Conservation (phyloP, 2,888 invertebrate species). For the Xestia sexstrigata region DNA sequence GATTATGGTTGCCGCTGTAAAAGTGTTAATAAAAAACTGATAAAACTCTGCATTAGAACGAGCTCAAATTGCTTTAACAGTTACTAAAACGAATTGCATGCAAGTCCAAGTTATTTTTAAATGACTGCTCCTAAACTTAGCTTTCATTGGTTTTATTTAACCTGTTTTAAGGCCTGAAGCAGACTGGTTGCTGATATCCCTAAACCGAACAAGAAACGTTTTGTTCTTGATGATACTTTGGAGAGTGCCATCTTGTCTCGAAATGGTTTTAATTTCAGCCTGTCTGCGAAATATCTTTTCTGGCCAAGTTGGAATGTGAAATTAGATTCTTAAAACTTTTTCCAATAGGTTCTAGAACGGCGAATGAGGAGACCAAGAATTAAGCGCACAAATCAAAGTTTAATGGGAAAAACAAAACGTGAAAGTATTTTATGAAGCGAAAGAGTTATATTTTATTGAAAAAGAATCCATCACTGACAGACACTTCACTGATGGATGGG, state of each 20-base stretch:
- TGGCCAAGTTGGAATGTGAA: neutral
- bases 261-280: constrained; percentile 1
- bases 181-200: constrained; percentile 1
- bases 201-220: constrained; percentile 1
- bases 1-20: neutral
- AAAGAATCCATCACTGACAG: neutral
- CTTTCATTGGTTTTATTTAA: constrained; percentile 5
- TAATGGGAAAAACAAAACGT: neutral
- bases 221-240: constrained; percentile 16
- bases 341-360: neutral
- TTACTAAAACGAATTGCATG: neutral
- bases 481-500: neutral
- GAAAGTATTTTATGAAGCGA: neutral
- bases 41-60: neutral
- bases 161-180: constrained; percentile 4
- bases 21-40: neutral
- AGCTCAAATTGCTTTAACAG: neutral
- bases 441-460: neutral
- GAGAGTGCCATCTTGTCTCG: neutral
- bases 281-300: neutral
- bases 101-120: constrained; percentile 10
- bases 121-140: neutral
- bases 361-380: neutral
- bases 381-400: neutral
- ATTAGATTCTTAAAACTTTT: constrained; percentile 2